Percentiles rank a stretch among this genome's conserved stretches.
Evolutionary conservation across 2,113 vertebrate species (phyloP).

Genomic region (Microcebus jonahi): DNA sequence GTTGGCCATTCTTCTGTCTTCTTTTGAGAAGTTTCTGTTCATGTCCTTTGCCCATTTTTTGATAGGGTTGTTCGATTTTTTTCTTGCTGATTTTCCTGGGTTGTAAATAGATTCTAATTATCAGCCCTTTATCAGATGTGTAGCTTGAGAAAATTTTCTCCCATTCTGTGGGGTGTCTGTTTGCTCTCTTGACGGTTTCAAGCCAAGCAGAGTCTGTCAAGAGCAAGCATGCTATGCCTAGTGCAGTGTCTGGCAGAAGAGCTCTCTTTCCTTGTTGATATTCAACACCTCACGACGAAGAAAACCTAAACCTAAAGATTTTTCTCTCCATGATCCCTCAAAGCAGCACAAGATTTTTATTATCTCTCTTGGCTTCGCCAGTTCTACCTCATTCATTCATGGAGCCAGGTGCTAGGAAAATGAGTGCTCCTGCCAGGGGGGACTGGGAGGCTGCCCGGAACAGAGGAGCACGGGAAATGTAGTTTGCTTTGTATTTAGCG

Average conservation of each 20-base stretch:
- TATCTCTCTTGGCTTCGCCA: slow-evolving; percentile 52
- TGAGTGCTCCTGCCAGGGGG: neutral
- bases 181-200: neutral
- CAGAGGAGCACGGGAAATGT: slow-evolving; percentile 28
- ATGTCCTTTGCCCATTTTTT: no score
- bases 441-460: neutral
- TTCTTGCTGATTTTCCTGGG: no score
- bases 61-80: no score
- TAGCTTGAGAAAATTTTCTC: no score
- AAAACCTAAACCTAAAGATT: slow-evolving; percentile 39
- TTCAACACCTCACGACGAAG: neutral
- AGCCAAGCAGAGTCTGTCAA: slow-evolving; percentile 37
- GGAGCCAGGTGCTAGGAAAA: slow-evolving; percentile 54
- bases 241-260: neutral
- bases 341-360: slow-evolving; percentile 12
- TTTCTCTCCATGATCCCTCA: slow-evolving; percentile 56
- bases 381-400: slow-evolving; percentile 49
- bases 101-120: no score
- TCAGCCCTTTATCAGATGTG: no score
- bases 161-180: no score
- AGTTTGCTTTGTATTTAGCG: slow-evolving; percentile 63
- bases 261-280: slow-evolving; percentile 49
- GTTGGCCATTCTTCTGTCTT: no score
- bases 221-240: neutral
- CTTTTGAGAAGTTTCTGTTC: no score